Conservation (phyloP, 2,113 vertebrate genomes). For the Hylia prasina region DNA sequence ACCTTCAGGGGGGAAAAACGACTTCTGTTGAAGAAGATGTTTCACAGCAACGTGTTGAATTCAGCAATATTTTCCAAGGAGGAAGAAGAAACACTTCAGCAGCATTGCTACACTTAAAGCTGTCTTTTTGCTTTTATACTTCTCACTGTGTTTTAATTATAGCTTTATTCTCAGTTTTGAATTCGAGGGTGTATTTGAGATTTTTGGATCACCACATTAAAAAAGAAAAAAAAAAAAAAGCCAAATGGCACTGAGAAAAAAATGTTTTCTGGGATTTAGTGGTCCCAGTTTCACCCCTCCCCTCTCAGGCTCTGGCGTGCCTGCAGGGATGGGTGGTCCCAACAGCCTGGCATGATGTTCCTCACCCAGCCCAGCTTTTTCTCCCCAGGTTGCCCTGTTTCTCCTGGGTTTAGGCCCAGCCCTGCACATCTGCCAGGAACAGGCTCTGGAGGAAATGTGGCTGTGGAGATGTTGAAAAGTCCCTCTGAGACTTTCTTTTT, state of each 20-base stretch:
- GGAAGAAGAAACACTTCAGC: neutral
- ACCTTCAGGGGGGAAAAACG: neutral
- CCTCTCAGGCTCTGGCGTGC: neutral
- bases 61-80: conserved; percentile 2
- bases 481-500: neutral
- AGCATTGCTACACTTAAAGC: neutral
- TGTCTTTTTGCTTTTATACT: conserved; percentile 1
- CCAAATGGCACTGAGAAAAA: neutral
- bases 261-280: neutral
- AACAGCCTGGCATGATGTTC: neutral
- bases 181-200: neutral
- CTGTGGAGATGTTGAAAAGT: neutral
- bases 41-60: conserved; percentile 2
- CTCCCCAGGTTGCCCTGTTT: neutral
- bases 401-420: neutral
- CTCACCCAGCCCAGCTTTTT: neutral
- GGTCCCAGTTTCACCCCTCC: neutral
- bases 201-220: neutral
- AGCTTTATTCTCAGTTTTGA: neutral
- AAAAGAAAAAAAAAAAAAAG: neutral
- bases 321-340: neutral
- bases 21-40: neutral
- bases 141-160: conserved; percentile 34
- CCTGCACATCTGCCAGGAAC: neutral
- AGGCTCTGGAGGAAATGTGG: neutral